phyloP scores from a whole-genome alignment of 2,113 vertebrate genomes.

The Perca fluviatilis region DNA sequence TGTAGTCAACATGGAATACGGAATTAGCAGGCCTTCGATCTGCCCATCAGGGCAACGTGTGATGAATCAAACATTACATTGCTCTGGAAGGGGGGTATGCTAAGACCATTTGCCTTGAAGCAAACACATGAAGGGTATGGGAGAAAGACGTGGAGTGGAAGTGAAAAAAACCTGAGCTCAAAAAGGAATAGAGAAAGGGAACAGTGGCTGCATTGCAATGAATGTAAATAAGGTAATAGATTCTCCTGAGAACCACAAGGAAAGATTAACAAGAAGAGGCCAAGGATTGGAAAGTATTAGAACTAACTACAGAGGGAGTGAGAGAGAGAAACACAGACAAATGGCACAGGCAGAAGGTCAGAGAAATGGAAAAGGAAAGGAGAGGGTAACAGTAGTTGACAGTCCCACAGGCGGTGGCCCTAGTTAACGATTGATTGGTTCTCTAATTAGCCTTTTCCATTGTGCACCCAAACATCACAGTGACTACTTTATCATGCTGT shows the following conservation, averaged over 20 bases:
- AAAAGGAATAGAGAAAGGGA: neutral
- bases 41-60: conserved; percentile 54
- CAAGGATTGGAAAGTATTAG: conserved; percentile 52
- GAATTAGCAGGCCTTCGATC: conserved; percentile 71
- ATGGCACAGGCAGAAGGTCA: conserved; percentile 59
- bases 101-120: conserved; percentile 65
- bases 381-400: conserved; percentile 67
- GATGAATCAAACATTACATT: conserved; percentile 76
- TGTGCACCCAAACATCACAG: conserved; percentile 67
- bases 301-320: conserved; percentile 44
- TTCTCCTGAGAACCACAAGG: conserved; percentile 47
- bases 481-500: conserved; percentile 74
- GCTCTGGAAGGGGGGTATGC: conserved; percentile 45
- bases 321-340: conserved; percentile 47
- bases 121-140: conserved; percentile 58
- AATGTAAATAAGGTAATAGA: conserved; percentile 52
- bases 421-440: conserved; percentile 76
- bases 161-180: conserved; percentile 39
- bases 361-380: conserved; percentile 50
- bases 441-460: conserved; percentile 79
- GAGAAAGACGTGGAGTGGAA: conserved; percentile 22
- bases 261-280: conserved; percentile 62
- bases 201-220: conserved; percentile 47
- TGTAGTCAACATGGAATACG: conserved; percentile 74
- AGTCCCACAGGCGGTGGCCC: conserved; percentile 67